phyloP scores from a whole-genome alignment of 2,113 vertebrate species.

The Archilochus colubris region DNA sequence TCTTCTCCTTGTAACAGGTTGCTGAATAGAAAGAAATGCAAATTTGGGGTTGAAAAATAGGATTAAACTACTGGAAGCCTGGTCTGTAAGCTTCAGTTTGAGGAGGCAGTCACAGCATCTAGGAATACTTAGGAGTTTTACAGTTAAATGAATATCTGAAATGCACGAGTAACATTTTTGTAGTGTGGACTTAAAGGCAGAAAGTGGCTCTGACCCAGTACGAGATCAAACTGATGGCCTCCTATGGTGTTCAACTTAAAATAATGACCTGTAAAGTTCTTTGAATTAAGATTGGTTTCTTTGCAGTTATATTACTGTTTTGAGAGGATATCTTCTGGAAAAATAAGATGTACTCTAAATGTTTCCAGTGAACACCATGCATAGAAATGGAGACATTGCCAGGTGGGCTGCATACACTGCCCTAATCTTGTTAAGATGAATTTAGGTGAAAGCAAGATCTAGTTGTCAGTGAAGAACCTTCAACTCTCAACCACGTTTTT shows the following conservation, averaged over 20 bases:
- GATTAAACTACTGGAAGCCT: not conserved
- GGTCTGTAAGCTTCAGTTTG: not conserved
- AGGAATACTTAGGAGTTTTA: not conserved
- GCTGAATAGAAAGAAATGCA: not conserved
- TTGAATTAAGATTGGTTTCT: not conserved
- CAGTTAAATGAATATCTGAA: not conserved
- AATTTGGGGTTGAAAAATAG: not conserved
- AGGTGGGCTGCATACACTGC: not conserved
- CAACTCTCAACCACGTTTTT: not conserved
- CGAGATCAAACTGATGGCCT: not conserved
- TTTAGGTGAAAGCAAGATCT: not conserved
- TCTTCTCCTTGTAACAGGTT: fast-evolving
- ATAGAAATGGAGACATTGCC: not conserved
- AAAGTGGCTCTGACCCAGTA: not conserved
- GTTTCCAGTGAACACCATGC: not conserved
- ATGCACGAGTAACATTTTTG: not conserved
- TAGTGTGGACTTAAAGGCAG: not conserved
- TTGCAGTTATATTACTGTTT: not conserved
- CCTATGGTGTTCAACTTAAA: not conserved
- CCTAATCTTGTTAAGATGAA: not conserved
- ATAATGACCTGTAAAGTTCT: not conserved
- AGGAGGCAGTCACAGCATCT: not conserved
- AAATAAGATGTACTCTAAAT: not conserved
- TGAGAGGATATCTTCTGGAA: not conserved
- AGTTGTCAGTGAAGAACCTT: not conserved